Conservation (phyloP, 2,113 vertebrate genomes). For the Muntiacus reevesi region DNA sequence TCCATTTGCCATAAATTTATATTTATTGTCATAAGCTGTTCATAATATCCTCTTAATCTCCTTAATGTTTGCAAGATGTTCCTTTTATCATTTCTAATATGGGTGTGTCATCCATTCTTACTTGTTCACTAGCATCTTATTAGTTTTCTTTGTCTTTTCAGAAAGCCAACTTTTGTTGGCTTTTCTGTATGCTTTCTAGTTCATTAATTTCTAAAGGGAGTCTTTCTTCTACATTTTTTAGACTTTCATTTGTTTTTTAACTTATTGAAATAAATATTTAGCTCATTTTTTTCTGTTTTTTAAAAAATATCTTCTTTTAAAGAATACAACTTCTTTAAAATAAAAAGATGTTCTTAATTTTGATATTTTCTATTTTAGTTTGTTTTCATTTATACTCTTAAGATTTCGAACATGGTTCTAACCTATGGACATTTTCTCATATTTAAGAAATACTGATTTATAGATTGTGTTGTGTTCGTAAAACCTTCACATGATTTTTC, state of each 20-base stretch:
- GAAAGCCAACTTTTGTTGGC: not conserved
- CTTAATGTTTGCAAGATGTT: constrained; percentile 42
- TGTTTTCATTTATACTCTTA: not conserved
- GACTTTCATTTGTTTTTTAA: not conserved
- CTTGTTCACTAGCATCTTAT: not conserved
- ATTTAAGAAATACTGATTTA: not conserved
- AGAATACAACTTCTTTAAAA: not conserved
- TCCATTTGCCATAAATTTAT: constrained; percentile 47
- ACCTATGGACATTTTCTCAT: not conserved
- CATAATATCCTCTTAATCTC: not conserved
- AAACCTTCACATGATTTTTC: not conserved
- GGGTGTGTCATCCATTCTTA: not conserved
- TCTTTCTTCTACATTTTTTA: not conserved
- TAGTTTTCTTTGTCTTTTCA: not conserved
- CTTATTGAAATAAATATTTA: not conserved
- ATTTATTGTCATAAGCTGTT: constrained; percentile 39
- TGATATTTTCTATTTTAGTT: not conserved
- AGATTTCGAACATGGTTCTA: not conserved
- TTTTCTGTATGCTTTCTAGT: not conserved
- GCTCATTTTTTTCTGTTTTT: not conserved
- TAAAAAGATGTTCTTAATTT: not conserved
- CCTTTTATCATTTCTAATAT: constrained; percentile 5
- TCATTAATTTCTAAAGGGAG: not conserved
- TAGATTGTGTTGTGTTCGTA: not conserved
- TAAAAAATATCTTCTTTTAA: not conserved